Evolutionary conservation across 2,113 vertebrate genomes (phyloP), one percentile per base, ranked within the genome.

Genomic region (Anas platyrhynchos): DNA sequence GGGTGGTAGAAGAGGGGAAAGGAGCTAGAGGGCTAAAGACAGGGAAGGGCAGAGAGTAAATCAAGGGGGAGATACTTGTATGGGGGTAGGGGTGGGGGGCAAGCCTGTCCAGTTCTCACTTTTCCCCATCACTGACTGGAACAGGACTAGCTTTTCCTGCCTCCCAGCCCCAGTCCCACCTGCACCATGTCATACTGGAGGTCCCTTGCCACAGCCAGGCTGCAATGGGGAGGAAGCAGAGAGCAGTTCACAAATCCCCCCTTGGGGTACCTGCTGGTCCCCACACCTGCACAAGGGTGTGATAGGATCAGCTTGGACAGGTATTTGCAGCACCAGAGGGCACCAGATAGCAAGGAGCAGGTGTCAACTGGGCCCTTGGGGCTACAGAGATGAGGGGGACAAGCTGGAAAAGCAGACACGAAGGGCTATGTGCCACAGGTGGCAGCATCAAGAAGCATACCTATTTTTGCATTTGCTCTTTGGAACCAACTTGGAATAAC

Each of bases 241-340:
- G 27, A 52, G 2, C 23, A 78, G 46, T 75, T 71, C 41, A 41
- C 6, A 15, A 52, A 21, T 46, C 12, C 13, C 38, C 7, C 0
- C 0, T 1, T 34, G 62, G 21, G 14, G 13, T 46, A 38, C 43
- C 61, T 56, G 15, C 26, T 78, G 65, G 52, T 20, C 86, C 25
- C 18, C 43, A 65, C 29, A 83, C 9, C 22, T 17, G 46, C 13
- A 5, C 7, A 29, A 48, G 16, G 15, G 16, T 54, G 44, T 9
- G 18, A n/a, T 11, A 22, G 34, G 56, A 67, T 14, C 34, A 63
- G 56, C 32, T 76, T 11, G 6, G 31, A 29, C 46, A 83, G 68
- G 76, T 92, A 25, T 48, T 46, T 75, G 67, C 44, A 94, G 93
- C 94, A 93, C 93, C 88, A 91, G 94, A 96, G 93, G 91, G 92